A percentile compares a stretch with the other conserved stretches of the same genome.
These are phyloP conservation scores for Altica lythri DNA, from an alignment of 2,888 invertebrate genomes.

Conservation along the genomic window DNA sequence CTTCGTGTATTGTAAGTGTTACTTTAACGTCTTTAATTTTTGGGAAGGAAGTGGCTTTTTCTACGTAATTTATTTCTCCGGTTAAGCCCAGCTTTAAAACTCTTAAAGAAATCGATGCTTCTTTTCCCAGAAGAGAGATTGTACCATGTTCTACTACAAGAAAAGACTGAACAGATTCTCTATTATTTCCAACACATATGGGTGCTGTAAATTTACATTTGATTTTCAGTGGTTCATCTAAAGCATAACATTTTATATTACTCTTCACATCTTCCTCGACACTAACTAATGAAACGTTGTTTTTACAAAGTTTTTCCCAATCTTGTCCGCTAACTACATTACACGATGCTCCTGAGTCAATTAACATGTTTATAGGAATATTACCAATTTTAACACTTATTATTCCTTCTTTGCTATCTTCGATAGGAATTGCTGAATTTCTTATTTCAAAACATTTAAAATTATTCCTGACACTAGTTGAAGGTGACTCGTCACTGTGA, in stretches of 20 bases:
- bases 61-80: not conserved
- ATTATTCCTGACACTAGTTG: constrained; percentile 13
- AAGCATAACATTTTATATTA: constrained; percentile 13
- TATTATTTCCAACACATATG: constrained; percentile 11
- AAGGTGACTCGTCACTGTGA: no score
- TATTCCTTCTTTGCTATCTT: not conserved
- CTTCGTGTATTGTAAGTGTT: constrained; percentile 26
- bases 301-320: no score
- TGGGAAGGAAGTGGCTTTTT: not conserved
- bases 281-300: no score
- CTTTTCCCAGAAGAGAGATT: constrained; percentile 19
- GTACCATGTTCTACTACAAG: constrained; percentile 10
- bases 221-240: constrained; percentile 1
- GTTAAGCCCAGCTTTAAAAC: constrained; percentile 16
- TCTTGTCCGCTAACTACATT: no score
- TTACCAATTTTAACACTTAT: constrained; percentile 1
- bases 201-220: constrained; percentile 18
- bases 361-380: no score
- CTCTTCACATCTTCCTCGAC: no score
- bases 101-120: constrained; percentile 8
- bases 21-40: constrained; percentile 12
- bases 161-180: constrained; percentile 14
- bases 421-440: not conserved
- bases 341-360: no score
- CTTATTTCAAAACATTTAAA: constrained; percentile 8